Evolutionary conservation across 2,888 invertebrate species (phyloP).

Genomic region (Buathra laborator): DNA sequence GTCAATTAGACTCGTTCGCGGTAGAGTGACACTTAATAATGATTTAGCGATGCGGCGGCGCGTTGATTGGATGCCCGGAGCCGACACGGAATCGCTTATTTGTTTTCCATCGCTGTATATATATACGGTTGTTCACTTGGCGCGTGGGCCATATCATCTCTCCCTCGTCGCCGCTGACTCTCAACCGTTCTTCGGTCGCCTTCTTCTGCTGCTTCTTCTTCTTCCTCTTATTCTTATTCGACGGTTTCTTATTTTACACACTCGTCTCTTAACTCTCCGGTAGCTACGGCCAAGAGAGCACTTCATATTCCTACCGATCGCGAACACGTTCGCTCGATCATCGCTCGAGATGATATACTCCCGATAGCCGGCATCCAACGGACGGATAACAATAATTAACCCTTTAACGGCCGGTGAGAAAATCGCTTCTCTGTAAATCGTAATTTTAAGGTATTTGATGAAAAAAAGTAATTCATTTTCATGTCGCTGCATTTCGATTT

Average conservation of each 20-base stretch:
- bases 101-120: slow-evolving; percentile 39
- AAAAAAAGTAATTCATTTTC: too few relatives aligned
- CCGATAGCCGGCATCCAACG: background rate
- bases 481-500: too few relatives aligned
- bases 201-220: slow-evolving; percentile 13
- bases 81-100: slow-evolving; percentile 61
- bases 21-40: slow-evolving; percentile 75
- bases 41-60: slow-evolving; percentile 73
- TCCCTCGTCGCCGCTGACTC: slow-evolving; percentile 26
- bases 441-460: too few relatives aligned
- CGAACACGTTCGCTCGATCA: slow-evolving; percentile 32
- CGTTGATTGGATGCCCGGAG: slow-evolving; percentile 55
- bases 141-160: slow-evolving; percentile 42
- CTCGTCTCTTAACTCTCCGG: background rate
- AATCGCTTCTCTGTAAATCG: too few relatives aligned
- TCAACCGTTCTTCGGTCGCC: background rate
- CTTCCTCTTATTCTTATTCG: slow-evolving; percentile 1
- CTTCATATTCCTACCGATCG: slow-evolving; percentile 52
- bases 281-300: slow-evolving; percentile 14
- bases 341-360: slow-evolving; percentile 43
- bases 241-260: slow-evolving; percentile 5
- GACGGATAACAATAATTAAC: background rate
- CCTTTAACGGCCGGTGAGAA: too few relatives aligned
- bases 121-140: slow-evolving; percentile 2
- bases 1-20: slow-evolving; percentile 75